Evolutionary conservation across 2,797 vertebrate genomes (phyloP).

Genomic region (Hypotaenidia okinawae): DNA sequence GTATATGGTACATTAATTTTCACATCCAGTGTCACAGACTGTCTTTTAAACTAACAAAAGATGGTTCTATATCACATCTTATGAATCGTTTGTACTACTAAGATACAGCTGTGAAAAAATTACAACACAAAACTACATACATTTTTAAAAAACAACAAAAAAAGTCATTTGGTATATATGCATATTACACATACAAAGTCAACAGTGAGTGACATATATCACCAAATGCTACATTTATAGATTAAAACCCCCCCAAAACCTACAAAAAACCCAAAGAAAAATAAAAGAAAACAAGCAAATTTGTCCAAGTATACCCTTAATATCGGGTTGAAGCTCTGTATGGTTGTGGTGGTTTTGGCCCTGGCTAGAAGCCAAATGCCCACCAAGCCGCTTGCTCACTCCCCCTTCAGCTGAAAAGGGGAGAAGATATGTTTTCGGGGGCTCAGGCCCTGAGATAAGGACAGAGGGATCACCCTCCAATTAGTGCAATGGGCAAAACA

Average conservation of each 20-base stretch:
- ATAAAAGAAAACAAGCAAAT: rapidly evolving
- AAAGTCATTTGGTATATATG: neutral
- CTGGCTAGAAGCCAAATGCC: no score
- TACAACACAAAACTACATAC: neutral
- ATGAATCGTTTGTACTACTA: neutral
- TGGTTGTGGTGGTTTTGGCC: no score
- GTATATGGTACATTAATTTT: neutral
- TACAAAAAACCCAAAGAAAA: no score
- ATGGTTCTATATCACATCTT: neutral
- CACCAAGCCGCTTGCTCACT: no score
- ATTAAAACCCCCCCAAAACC: neutral
- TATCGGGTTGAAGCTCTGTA: rapidly evolving
- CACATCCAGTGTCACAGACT: neutral
- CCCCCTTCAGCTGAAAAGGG: no score
- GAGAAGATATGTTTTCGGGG: no score
- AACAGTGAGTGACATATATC: neutral
- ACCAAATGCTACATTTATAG: neutral
- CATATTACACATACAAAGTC: neutral
- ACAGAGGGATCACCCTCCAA: no score
- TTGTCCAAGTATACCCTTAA: neutral
- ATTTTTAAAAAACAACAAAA: no score
- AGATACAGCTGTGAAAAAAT: neutral
- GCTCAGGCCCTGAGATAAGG: no score
- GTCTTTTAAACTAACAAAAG: neutral
- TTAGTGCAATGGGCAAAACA: no score